Conservation (phyloP, 2,888 invertebrate species). For the Allacma fusca region DNA sequence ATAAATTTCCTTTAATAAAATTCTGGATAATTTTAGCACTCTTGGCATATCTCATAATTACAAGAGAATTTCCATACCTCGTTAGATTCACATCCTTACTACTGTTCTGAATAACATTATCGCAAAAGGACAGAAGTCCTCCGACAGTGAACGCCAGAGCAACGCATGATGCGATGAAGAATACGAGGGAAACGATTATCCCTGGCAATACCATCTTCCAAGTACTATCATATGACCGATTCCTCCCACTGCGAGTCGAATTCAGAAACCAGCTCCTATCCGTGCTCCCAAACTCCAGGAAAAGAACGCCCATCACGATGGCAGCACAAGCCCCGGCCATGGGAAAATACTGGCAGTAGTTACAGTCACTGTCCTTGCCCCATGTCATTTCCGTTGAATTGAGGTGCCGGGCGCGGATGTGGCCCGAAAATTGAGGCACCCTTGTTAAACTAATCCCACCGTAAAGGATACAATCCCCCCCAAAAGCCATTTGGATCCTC, state of each 20-base stretch:
- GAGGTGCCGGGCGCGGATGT: not conserved
- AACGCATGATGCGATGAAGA: constrained; percentile 24
- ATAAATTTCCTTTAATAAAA: too few species aligned
- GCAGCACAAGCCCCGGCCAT: constrained; percentile 23
- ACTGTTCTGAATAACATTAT: not conserved
- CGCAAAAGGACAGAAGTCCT: constrained; percentile 22
- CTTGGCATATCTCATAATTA: not conserved
- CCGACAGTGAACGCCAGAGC: not conserved
- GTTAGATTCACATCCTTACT: constrained; percentile 4
- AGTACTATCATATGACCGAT: not conserved
- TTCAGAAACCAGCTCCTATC: too few species aligned
- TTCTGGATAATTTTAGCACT: too few species aligned
- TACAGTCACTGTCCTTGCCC: not conserved
- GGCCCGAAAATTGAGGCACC: not conserved
- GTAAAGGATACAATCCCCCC: constrained; percentile 7
- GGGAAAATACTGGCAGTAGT: constrained; percentile 20
- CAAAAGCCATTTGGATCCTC: constrained; percentile 20
- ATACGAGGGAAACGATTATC: constrained; percentile 7
- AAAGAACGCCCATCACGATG: not conserved
- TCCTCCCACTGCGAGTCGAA: too few species aligned
- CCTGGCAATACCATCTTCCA: constrained; percentile 19
- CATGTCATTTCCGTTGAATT: not conserved
- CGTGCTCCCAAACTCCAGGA: not conserved
- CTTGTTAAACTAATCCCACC: not conserved
- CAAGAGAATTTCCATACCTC: constrained; percentile 19